A percentile compares a stretch with the other conserved stretches of the same genome.
These are phyloP conservation scores for Proteles cristata DNA, from an alignment of 2,113 vertebrate genomes.

Conservation along the genomic window DNA sequence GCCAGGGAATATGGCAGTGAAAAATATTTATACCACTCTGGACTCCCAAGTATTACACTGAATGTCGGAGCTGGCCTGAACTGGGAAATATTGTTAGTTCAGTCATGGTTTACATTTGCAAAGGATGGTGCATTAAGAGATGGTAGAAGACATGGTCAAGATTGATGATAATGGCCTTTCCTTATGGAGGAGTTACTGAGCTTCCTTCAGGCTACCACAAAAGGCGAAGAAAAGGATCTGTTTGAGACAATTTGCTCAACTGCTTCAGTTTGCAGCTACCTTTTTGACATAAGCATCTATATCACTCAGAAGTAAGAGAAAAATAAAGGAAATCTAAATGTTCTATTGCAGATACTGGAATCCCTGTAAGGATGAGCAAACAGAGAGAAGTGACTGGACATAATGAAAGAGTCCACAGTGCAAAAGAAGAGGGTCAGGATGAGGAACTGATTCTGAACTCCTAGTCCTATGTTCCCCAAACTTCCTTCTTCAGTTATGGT, in stretches of 20 bases:
- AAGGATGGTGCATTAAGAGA: neutral
- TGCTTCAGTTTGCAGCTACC: neutral
- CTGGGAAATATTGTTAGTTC: no score
- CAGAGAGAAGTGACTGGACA: neutral
- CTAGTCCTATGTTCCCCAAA: neutral
- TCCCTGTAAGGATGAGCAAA: neutral
- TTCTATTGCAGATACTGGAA: neutral
- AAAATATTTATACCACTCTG: neutral
- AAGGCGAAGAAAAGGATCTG: neutral
- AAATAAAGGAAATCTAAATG: neutral
- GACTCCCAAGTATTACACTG: neutral
- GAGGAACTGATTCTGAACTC: neutral
- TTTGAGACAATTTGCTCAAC: neutral
- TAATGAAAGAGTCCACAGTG: neutral
- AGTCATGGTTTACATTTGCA: neutral
- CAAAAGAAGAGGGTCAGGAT: neutral
- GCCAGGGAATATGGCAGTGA: neutral
- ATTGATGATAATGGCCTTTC: accelerated
- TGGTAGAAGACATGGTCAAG: no score
- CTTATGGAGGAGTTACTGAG: accelerated
- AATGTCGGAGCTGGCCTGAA: neutral
- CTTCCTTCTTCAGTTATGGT: neutral
- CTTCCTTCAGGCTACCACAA: neutral
- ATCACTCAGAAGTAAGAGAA: neutral
- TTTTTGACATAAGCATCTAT: neutral